Evolutionary conservation across 1,140 invertebrate species (phyloP).

Genomic region (Tetramorium simillimum): DNA sequence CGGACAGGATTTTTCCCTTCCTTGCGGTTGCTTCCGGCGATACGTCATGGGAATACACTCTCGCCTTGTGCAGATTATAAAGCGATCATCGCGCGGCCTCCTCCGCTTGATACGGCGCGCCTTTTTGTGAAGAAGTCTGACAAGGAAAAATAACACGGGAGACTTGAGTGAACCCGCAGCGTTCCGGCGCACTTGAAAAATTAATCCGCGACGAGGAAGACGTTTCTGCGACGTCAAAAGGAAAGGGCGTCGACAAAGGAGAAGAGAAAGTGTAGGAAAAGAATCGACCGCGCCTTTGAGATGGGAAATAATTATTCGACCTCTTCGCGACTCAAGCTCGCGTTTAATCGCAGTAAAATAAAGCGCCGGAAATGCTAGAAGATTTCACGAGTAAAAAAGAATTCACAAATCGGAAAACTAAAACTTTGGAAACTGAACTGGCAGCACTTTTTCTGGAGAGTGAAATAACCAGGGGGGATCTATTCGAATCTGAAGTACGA

Average conservation of each 20-base stretch:
- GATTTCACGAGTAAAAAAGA: background rate
- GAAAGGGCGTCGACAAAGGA: background rate
- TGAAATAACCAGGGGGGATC: background rate
- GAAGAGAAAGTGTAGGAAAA: background rate
- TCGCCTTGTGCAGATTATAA: slow-evolving; percentile 42
- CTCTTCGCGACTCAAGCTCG: background rate
- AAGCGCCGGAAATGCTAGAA: background rate
- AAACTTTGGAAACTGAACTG: background rate
- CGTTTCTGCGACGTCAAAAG: background rate
- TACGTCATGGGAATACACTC: slow-evolving; percentile 30
- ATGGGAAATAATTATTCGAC: slow-evolving; percentile 41
- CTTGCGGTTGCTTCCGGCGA: background rate
- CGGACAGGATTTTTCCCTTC: background rate
- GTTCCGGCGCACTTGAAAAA: slow-evolving; percentile 43
- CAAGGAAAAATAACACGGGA: slow-evolving; percentile 40
- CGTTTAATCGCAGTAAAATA: slow-evolving; percentile 4
- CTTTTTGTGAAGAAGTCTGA: slow-evolving; percentile 29
- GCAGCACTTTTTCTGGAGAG: background rate
- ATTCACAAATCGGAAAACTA: background rate
- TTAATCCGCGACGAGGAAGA: slow-evolving; percentile 37
- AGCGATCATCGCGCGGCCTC: slow-evolving; percentile 41
- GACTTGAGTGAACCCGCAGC: slow-evolving; percentile 6
- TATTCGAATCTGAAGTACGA: background rate
- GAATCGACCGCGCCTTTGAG: background rate
- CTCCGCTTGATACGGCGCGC: background rate